Base-by-base conservation (phyloP, 2,113 vertebrate genomes). In the Microtus pennsylvanicus region DNA sequence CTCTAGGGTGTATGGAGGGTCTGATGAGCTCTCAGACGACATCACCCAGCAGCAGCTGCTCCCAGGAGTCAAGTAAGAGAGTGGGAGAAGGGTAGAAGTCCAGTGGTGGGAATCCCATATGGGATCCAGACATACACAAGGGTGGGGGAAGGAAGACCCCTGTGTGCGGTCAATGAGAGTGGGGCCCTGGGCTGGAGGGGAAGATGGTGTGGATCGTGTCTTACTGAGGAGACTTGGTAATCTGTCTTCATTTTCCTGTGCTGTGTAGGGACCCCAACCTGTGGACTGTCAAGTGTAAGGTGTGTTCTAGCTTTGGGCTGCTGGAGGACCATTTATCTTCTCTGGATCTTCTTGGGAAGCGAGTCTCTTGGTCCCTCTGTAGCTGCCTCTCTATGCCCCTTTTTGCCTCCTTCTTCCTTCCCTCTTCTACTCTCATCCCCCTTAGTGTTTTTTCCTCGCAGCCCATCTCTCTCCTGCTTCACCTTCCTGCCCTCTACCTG, bases 231-330 rank as follows among this genome's bases (percentile, higher is more conserved):
- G 50, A 33, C 28, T 76, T 35, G 19, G 89, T 93, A 2, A 87
- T 47, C 72, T 80, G 92, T 81, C 70, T 75, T 75, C 14, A 33
- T 87, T n/a, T 35, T 26, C 67, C 45, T 96, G 33, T 21, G n/a
- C 96, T 89, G 30, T 61, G 14, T 94, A 99, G 99, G 97, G 99
- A 99, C 94, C 99, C 99, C 89, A 99, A 99, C 50, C 98, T 99
- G 88, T 99, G 99, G 99, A 99, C 99, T 0, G 99, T 99, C 93
- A 99, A 99, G 92, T 99, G 99, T 95, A 99, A 99, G 99, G 99
- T 99, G 42, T 96, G 50, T 58, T 63, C 55, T n/a, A 19, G 28
- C 21, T 50, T 22, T 58, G 10, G 33, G 42, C 8, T 21, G 42
- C 50, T 26, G 65, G 35, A 72, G 35, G 45, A 3, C 3, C 45